These are phyloP conservation scores for Sinonovacula constricta DNA, from an alignment of 1,140 invertebrate genomes.

Conservation along the genomic window DNA sequence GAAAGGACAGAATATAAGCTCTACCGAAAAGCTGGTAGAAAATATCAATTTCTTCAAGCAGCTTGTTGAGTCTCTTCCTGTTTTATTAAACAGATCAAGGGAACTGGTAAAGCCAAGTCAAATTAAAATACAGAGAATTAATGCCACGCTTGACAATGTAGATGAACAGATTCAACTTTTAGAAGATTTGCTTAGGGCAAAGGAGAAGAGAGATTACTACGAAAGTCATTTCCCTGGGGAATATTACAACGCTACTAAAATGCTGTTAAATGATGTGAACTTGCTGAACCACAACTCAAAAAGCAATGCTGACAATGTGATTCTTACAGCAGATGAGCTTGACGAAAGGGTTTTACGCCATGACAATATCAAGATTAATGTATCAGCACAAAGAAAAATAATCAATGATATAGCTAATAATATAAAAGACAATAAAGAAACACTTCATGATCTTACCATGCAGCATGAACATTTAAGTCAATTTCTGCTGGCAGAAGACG, in stretches of 20 bases:
- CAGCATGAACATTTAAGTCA: neutral
- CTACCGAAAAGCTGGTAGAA: no score
- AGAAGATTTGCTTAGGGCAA: neutral
- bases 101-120: no score
- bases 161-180: neutral
- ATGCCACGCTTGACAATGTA: no score
- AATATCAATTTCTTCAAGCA: no score
- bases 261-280: neutral
- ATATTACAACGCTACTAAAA: neutral
- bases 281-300: neutral
- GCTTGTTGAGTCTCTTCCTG: no score
- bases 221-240: constrained; percentile 20
- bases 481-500: constrained; percentile 3
- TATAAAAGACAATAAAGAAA: neutral
- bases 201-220: constrained; percentile 39
- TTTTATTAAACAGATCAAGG: no score
- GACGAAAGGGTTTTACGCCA: neutral
- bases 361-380: neutral
- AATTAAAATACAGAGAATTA: no score
- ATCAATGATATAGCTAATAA: neutral
- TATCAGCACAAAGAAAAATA: neutral
- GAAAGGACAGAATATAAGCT: no score
- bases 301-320: neutral
- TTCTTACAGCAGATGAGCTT: neutral
- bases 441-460: neutral